Evolutionary conservation across 2,888 invertebrate genomes (phyloP).

Genomic region (Mantis religiosa): DNA sequence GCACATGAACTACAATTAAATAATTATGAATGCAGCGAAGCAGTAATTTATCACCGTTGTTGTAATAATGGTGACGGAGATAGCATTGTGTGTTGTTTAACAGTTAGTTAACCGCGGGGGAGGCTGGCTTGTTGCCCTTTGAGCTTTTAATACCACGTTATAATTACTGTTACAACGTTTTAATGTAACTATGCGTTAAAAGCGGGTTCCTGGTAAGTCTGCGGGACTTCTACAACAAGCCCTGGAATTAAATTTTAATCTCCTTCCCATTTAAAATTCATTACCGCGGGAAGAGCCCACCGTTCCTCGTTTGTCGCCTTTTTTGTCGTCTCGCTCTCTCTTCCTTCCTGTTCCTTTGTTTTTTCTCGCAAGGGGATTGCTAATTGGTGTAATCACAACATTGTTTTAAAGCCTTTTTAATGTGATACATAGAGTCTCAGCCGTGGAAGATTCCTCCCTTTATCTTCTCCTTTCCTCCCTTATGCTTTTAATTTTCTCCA

Average conservation of each 20-base stretch:
- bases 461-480: slow-evolving; percentile 19
- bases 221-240: not conserved
- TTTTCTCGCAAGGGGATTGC: slow-evolving; percentile 4
- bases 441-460: slow-evolving; percentile 6
- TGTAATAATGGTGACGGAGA: not conserved
- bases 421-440: not conserved
- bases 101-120: not conserved
- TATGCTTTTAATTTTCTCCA: slow-evolving; percentile 30
- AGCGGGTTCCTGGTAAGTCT: not conserved
- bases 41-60: not conserved
- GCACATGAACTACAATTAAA: not conserved
- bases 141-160: slow-evolving; percentile 9
- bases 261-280: slow-evolving; percentile 27
- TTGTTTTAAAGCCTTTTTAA: slow-evolving; percentile 21
- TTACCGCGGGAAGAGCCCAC: slow-evolving; percentile 8
- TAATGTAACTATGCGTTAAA: slow-evolving; percentile 3
- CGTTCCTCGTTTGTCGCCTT: slow-evolving; percentile 19
- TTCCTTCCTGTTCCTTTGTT: slow-evolving; percentile 17
- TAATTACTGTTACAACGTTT: slow-evolving; percentile 6
- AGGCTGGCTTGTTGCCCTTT: not conserved
- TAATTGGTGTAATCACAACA: slow-evolving; percentile 28
- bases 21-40: not conserved
- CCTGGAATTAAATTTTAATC: slow-evolving; percentile 23
- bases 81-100: not conserved
- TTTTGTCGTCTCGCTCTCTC: slow-evolving; percentile 10